These are phyloP conservation scores for Leptinotarsa rubiginosa DNA, from an alignment of 2,888 invertebrate species.

Conservation along the genomic window DNA sequence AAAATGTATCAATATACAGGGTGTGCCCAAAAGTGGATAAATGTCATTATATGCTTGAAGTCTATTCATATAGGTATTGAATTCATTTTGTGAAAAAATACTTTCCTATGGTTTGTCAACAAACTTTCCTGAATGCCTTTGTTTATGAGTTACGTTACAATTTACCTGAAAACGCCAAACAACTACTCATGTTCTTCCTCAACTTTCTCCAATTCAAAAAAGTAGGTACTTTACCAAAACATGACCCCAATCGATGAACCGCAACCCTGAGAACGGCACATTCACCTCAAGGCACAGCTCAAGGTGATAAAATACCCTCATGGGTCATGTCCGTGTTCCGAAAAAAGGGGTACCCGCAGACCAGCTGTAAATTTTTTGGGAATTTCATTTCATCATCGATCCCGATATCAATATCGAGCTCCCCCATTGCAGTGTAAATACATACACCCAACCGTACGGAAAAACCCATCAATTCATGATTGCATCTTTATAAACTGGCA, in stretches of 20 bases:
- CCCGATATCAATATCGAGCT: not conserved
- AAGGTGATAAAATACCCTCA: not conserved
- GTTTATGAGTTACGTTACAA: no score
- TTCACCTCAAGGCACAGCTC: not conserved
- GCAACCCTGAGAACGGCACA: not conserved
- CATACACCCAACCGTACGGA: not conserved
- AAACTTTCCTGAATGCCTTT: no score
- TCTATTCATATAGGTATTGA: no score
- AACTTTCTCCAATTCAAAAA: no score
- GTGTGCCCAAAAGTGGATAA: no score
- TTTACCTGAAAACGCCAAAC: no score
- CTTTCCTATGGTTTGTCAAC: no score
- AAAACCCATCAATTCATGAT: not conserved
- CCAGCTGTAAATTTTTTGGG: not conserved
- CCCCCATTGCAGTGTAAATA: not conserved
- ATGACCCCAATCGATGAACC: not conserved
- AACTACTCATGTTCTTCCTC: no score
- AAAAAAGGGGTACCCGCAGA: constrained; percentile 11
- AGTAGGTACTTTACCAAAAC: not conserved
- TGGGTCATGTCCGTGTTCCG: not conserved
- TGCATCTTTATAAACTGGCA: constrained; percentile 1
- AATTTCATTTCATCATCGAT: constrained; percentile 10
- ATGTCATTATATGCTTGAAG: no score
- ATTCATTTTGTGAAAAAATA: no score
- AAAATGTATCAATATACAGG: no score